phyloP scores from a whole-genome alignment of 2,113 vertebrate species.

The Caracal caracal region DNA sequence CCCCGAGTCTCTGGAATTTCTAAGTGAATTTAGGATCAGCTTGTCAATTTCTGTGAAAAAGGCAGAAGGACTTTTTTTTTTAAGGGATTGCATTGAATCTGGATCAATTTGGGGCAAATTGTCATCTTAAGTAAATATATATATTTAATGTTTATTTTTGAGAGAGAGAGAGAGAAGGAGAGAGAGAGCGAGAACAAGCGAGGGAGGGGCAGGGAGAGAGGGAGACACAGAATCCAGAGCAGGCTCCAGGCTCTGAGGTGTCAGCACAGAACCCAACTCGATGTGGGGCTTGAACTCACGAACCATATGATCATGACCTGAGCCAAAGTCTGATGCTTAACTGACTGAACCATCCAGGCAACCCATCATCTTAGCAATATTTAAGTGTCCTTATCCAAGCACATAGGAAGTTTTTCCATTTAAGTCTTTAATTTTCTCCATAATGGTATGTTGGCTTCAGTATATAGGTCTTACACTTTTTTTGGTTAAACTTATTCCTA shows the following conservation, averaged over 20 bases:
- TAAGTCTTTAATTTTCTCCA: slow-evolving; percentile 4
- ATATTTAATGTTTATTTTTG: no score
- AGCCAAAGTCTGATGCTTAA: no score
- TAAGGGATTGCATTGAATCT: neutral
- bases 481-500: slow-evolving; percentile 1
- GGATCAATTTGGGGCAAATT: neutral
- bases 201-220: no score
- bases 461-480: neutral
- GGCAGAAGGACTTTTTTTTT: neutral
- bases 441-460: neutral
- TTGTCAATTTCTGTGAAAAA: neutral
- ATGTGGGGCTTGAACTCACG: no score
- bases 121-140: neutral
- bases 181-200: no score
- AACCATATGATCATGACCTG: no score
- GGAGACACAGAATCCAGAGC: no score
- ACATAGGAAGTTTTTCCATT: neutral
- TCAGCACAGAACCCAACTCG: no score
- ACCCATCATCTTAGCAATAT: neutral
- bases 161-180: no score
- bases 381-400: neutral
- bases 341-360: no score
- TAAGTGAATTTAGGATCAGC: neutral
- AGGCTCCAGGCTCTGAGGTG: no score
- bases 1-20: neutral